phyloP scores from a whole-genome alignment of 2,888 invertebrate species.

The Protophormia terraenovae region DNA sequence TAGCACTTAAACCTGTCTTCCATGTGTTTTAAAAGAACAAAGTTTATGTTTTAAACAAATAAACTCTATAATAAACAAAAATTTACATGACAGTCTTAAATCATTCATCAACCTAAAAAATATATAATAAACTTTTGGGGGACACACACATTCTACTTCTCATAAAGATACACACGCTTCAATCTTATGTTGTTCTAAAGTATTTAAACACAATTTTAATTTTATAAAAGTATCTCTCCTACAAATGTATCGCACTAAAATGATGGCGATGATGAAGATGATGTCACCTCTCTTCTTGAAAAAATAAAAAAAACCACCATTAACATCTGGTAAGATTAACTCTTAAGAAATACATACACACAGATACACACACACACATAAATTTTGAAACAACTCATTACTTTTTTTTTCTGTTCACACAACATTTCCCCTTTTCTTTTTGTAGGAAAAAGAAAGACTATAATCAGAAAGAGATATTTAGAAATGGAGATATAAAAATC shows the following conservation, averaged over 20 bases:
- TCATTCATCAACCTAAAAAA: conserved; percentile 60
- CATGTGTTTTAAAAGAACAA: conserved; percentile 42
- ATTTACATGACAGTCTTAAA: conserved; percentile 61
- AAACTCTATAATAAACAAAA: conserved; percentile 48
- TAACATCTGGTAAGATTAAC: conserved; percentile 81
- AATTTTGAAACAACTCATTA: conserved; percentile 22
- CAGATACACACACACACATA: conserved; percentile 9
- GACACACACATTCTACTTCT: neutral
- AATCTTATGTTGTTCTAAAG: neutral
- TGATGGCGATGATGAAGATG: conserved; percentile 16
- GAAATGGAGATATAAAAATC: neutral
- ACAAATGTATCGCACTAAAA: neutral
- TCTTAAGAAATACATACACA: conserved; percentile 72
- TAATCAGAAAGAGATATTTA: neutral
- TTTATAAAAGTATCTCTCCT: conserved; percentile 6
- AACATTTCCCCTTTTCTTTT: neutral
- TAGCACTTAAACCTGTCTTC: conserved; percentile 63
- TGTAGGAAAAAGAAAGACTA: neutral
- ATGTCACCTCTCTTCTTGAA: conserved; percentile 50
- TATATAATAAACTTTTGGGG: conserved; percentile 6
- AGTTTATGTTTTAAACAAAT: conserved; percentile 40
- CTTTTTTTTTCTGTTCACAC: neutral
- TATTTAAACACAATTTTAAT: conserved; percentile 33
- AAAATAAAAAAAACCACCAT: conserved; percentile 72
- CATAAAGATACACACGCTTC: neutral